phyloP scores from a whole-genome alignment of 1,140 invertebrate species.

The Zelostemma sp. region DNA sequence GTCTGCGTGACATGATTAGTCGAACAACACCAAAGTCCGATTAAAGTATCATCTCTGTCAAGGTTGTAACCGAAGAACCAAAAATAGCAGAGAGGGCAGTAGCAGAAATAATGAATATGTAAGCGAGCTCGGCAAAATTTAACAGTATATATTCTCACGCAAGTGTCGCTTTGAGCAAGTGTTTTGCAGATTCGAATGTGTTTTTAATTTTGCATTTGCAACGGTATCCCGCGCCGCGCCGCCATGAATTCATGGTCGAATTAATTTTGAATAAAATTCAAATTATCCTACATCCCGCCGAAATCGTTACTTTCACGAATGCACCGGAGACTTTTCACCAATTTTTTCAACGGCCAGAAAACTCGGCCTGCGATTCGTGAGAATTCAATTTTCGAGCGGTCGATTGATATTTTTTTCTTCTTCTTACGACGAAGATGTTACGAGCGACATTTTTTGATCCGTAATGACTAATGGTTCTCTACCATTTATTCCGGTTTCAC shows the following conservation, averaged over 20 bases:
- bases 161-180: slow-evolving; percentile 37
- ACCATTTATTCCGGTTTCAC: slow-evolving; percentile 47
- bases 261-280: slow-evolving; percentile 31
- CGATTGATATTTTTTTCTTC: slow-evolving; percentile 16
- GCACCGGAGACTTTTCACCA: background rate
- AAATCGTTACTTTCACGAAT: background rate
- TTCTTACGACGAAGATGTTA: slow-evolving; percentile 23
- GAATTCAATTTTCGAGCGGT: background rate
- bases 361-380: background rate
- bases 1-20: slow-evolving; percentile 9
- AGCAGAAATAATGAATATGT: slow-evolving; percentile 32
- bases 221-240: slow-evolving; percentile 19
- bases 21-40: slow-evolving; percentile 12
- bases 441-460: slow-evolving; percentile 32
- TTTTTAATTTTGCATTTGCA: slow-evolving; percentile 35
- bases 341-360: background rate
- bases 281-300: background rate
- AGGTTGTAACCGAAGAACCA: slow-evolving; percentile 20
- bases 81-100: slow-evolving; percentile 20
- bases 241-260: slow-evolving; percentile 17
- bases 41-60: slow-evolving; percentile 21
- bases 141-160: slow-evolving; percentile 17
- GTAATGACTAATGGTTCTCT: slow-evolving; percentile 37
- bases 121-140: slow-evolving; percentile 21
- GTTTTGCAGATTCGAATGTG: slow-evolving; percentile 23